Evolutionary conservation across 2,797 vertebrate genomes (phyloP).

Genomic region (Botia kubotai): DNA sequence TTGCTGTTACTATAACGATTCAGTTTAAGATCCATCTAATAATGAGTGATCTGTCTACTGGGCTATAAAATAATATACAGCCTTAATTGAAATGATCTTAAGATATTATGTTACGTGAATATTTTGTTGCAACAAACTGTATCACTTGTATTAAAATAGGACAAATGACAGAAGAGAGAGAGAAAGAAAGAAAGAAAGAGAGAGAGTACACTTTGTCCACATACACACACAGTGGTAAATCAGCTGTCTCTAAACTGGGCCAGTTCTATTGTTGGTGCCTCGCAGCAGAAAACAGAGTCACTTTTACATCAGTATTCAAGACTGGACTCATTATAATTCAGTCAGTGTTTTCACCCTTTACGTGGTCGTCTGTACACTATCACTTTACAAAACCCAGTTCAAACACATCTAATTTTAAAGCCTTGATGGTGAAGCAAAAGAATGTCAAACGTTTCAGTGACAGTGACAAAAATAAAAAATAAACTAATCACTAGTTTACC

Average conservation of each 20-base stretch:
- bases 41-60: no score
- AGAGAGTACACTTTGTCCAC: constrained; percentile 27
- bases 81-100: no score
- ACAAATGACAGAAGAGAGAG: constrained; percentile 1
- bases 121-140: background rate
- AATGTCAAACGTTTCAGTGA: no score
- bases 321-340: constrained; percentile 71
- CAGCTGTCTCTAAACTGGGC: constrained; percentile 44
- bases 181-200: constrained; percentile 14
- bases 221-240: constrained; percentile 31
- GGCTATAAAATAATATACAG: no score
- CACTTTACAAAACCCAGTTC: constrained; percentile 43
- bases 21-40: no score
- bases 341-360: constrained; percentile 65
- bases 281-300: constrained; percentile 41
- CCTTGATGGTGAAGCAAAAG: background rate
- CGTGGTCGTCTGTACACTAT: constrained; percentile 49
- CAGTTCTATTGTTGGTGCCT: constrained; percentile 39
- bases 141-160: background rate
- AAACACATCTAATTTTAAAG: constrained; percentile 15
- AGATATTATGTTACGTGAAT: no score
- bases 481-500: background rate
- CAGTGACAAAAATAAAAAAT: background rate
- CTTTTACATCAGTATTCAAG: constrained; percentile 72
- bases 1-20: no score